A percentile compares a stretch with the other conserved stretches of the same genome.
Conservation (phyloP, 2,888 invertebrate genomes). For the Drosophila koepferae region DNA sequence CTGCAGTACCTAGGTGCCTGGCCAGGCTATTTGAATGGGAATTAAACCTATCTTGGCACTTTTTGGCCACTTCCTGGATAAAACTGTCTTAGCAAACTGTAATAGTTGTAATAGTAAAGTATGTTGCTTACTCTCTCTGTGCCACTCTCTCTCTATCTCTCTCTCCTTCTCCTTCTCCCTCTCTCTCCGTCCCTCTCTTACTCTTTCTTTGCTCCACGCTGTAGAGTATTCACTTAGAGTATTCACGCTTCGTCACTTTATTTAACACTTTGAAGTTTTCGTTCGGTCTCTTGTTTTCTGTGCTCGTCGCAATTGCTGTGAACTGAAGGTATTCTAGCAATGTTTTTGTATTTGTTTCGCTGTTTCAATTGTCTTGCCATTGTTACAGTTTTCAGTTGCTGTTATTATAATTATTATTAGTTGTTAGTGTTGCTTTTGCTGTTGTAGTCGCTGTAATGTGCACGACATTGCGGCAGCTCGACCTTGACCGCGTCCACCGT, state of each 20-base stretch:
- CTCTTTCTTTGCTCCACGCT: neutral
- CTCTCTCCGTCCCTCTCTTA: neutral
- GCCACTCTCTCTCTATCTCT: neutral
- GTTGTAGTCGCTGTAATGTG: slow-evolving; percentile 57
- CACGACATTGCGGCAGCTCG: slow-evolving; percentile 71
- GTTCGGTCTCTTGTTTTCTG: slow-evolving; percentile 5
- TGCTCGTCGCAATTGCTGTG: slow-evolving; percentile 24
- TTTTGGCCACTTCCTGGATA: no score
- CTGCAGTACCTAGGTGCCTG: no score
- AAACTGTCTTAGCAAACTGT: no score
- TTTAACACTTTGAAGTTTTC: neutral
- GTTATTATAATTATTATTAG: slow-evolving; percentile 27
- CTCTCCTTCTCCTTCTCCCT: neutral
- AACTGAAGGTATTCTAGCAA: slow-evolving; percentile 58
- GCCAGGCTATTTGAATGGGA: no score
- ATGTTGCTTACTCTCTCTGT: neutral
- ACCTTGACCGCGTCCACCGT: slow-evolving; percentile 78
- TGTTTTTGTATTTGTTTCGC: slow-evolving; percentile 14
- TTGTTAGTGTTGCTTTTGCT: slow-evolving; percentile 5
- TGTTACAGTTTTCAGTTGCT: slow-evolving; percentile 49
- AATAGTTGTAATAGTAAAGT: no score
- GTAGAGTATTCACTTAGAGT: slow-evolving; percentile 11
- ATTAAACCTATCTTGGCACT: no score
- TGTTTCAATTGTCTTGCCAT: slow-evolving; percentile 51
- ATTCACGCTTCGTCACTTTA: slow-evolving; percentile 13